Evolutionary conservation across 2,113 vertebrate species (phyloP).

Genomic region (Ailurus styani): DNA sequence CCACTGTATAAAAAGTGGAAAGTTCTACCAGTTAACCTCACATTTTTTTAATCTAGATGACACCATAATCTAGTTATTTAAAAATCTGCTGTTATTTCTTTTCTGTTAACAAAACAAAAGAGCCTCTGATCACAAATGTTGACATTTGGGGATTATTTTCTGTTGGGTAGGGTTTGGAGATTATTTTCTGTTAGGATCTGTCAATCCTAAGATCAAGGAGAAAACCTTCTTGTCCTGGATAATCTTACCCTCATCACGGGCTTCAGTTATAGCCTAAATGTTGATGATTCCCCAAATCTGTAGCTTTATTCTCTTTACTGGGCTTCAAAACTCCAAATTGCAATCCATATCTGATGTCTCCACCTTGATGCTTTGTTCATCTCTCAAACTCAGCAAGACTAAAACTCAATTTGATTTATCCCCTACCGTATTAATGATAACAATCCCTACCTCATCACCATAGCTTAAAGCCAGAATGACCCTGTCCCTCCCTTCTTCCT

Average conservation of each 20-base stretch:
- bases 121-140: not conserved
- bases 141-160: not conserved
- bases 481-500: not conserved
- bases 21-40: not conserved
- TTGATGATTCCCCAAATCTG: not conserved
- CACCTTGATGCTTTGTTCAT: not conserved
- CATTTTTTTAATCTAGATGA: not conserved
- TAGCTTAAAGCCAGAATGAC: not conserved
- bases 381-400: not conserved
- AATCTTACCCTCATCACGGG: not conserved
- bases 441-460: not conserved
- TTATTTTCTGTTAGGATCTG: not conserved
- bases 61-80: not conserved
- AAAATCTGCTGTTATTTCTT: not conserved
- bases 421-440: not conserved
- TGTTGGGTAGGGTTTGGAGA: not conserved
- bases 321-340: not conserved
- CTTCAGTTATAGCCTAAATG: not conserved
- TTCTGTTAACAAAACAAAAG: constrained; percentile 8
- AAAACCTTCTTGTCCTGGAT: not conserved
- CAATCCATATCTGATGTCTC: not conserved
- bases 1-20: not conserved
- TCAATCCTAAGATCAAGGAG: not conserved
- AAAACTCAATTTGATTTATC: not conserved
- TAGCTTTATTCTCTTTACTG: not conserved